phyloP scores from a whole-genome alignment of 2,888 invertebrate genomes.

The Rotaria macrura region DNA sequence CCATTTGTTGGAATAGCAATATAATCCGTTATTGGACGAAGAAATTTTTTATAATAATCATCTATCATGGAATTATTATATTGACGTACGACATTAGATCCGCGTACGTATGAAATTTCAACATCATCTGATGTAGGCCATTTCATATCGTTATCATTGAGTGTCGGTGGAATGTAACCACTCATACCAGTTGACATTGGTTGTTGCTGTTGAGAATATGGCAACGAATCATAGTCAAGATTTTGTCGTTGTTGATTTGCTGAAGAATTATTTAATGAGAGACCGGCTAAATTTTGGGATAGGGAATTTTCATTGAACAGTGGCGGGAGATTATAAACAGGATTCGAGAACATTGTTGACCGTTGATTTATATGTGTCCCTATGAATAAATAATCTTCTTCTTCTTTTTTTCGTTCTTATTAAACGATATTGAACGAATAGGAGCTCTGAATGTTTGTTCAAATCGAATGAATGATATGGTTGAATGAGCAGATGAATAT shows the following conservation, averaged over 20 bases:
- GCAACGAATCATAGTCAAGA: not conserved
- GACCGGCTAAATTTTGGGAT: not conserved
- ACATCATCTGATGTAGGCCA: not conserved
- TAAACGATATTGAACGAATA: not conserved
- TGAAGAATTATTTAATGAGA: not conserved
- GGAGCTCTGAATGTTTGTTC: not conserved
- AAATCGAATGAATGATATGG: not conserved
- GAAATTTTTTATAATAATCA: constrained; percentile 19
- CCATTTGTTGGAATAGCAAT: constrained; percentile 1
- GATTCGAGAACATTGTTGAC: constrained; percentile 1
- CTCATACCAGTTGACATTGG: not conserved
- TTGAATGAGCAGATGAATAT: not conserved
- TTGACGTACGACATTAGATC: not conserved
- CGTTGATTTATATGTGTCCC: not conserved
- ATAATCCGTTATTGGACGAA: constrained; percentile 1
- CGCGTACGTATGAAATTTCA: not conserved
- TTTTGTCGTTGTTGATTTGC: not conserved
- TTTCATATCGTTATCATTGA: not conserved
- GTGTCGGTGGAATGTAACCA: not conserved
- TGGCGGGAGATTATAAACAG: not conserved
- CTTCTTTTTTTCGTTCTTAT: not conserved
- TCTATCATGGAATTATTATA: not conserved
- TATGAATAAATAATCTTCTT: not conserved
- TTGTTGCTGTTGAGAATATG: not conserved
- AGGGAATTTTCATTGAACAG: not conserved